These are phyloP conservation scores for Calyptomena viridis DNA, from an alignment of 2,113 vertebrate species.

Conservation along the genomic window DNA sequence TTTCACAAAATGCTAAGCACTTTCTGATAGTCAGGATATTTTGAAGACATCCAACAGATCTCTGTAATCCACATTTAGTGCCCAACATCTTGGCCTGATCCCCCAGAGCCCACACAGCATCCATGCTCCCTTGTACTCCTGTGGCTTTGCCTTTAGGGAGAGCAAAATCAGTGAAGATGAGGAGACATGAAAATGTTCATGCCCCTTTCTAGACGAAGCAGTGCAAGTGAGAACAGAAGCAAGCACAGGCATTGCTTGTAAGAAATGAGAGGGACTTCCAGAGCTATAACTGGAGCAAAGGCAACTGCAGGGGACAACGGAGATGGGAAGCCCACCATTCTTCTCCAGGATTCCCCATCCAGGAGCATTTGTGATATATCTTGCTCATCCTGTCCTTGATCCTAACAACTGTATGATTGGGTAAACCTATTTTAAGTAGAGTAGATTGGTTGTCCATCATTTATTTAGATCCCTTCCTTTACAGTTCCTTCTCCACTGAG, in stretches of 20 bases:
- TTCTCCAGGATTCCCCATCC: neutral
- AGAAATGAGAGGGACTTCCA: neutral
- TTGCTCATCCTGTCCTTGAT: neutral
- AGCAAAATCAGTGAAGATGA: neutral
- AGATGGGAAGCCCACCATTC: neutral
- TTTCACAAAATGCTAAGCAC: neutral
- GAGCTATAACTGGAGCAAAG: neutral
- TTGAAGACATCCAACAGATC: neutral
- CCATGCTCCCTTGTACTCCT: neutral
- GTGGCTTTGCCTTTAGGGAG: neutral
- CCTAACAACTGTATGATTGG: neutral
- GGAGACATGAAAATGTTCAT: neutral
- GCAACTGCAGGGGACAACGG: neutral
- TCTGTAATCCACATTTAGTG: neutral
- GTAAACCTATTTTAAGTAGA: neutral
- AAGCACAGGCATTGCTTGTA: neutral
- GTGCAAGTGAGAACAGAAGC: neutral
- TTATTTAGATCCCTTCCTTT: slow-evolving; percentile 16
- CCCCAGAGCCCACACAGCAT: neutral
- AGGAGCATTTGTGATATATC: neutral
- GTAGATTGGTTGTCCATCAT: neutral
- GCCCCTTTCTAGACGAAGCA: neutral
- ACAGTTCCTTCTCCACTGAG: neutral
- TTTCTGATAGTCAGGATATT: neutral
- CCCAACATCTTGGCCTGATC: neutral